Evolutionary conservation across 2,797 vertebrate species (phyloP).

Genomic region (Oceanodroma leucorhoa): DNA sequence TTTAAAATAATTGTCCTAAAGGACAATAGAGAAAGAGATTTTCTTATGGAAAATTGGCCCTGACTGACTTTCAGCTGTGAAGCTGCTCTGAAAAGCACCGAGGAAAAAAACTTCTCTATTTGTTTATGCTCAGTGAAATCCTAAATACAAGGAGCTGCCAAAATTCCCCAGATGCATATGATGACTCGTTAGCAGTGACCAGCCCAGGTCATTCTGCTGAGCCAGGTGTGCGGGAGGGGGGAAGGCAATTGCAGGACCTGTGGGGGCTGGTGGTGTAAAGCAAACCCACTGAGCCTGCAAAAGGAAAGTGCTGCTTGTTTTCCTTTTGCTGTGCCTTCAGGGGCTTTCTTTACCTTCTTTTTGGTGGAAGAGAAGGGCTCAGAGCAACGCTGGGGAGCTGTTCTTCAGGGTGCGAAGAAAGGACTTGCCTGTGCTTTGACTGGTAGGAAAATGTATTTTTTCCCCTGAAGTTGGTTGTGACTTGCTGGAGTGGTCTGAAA

Average conservation of each 20-base stretch:
- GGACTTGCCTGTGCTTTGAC: background rate
- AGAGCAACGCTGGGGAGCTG: fast-evolving
- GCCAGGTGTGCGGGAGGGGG: background rate
- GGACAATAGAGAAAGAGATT: background rate
- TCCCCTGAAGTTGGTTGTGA: background rate
- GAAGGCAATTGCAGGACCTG: fast-evolving
- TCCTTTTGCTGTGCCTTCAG: fast-evolving
- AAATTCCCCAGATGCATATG: fast-evolving
- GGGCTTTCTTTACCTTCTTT: background rate
- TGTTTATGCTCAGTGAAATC: background rate
- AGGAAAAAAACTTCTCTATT: background rate
- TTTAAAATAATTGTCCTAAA: background rate
- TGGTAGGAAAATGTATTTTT: background rate
- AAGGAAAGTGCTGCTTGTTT: background rate
- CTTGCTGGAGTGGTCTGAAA: background rate
- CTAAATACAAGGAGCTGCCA: background rate
- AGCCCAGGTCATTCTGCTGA: background rate
- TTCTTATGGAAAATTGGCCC: background rate
- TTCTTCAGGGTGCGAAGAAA: background rate
- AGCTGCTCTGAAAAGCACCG: background rate
- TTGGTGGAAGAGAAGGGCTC: background rate
- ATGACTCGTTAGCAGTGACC: fast-evolving
- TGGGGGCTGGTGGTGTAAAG: background rate
- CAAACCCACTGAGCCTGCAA: fast-evolving
- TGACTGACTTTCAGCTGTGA: background rate